Percentiles rank a stretch among this genome's conserved stretches.
Evolutionary conservation across 2,888 invertebrate genomes (phyloP).

Genomic region (Watsonalla cultraria): DNA sequence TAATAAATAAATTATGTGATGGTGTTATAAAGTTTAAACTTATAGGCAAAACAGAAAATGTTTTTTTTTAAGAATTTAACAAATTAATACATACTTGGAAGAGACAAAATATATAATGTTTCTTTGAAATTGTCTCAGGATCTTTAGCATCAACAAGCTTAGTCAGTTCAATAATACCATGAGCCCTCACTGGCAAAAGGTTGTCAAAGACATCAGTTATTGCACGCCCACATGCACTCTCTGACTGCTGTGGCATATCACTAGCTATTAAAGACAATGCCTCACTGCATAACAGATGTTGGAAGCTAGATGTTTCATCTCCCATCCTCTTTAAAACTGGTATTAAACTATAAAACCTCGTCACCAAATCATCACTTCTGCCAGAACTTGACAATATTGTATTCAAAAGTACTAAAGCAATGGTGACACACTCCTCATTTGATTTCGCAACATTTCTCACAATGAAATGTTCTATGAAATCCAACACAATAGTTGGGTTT

Average conservation of each 20-base stretch:
- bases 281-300: slow-evolving; percentile 55
- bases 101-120: slow-evolving; percentile 82
- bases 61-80: not conserved
- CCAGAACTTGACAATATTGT: slow-evolving; percentile 53
- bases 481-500: slow-evolving; percentile 60
- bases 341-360: slow-evolving; percentile 42
- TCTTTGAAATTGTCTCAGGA: slow-evolving; percentile 80
- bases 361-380: slow-evolving; percentile 25
- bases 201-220: slow-evolving; percentile 83
- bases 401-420: slow-evolving; percentile 61
- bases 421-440: slow-evolving; percentile 60
- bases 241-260: slow-evolving; percentile 26
- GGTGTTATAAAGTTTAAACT: too few relatives aligned
- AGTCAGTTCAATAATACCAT: slow-evolving; percentile 85
- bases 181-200: slow-evolving; percentile 88
- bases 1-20: too few relatives aligned
- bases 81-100: slow-evolving; percentile 80
- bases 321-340: slow-evolving; percentile 45
- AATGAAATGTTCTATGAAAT: slow-evolving; percentile 70
- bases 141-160: slow-evolving; percentile 85
- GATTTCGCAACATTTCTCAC: slow-evolving; percentile 27
- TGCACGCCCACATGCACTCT: slow-evolving; percentile 79
- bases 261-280: slow-evolving; percentile 44
- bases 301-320: slow-evolving; percentile 32
- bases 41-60: too few relatives aligned